phyloP scores from a whole-genome alignment of 2,888 invertebrate species.

The Melieria picta region DNA sequence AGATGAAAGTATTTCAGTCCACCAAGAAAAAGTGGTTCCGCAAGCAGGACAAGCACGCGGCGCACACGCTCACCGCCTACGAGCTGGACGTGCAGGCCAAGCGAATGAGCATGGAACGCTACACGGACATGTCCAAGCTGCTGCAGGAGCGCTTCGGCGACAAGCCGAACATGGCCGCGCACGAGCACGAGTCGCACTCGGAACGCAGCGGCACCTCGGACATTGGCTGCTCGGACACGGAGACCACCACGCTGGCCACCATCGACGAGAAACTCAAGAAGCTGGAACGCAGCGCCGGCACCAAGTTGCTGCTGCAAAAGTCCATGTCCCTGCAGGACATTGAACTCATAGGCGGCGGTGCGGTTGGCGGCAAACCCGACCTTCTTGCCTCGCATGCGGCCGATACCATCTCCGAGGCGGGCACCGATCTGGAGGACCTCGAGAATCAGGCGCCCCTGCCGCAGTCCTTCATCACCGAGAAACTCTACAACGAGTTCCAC shows the following conservation, averaged over 20 bases:
- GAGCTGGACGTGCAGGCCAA: conserved; percentile 74
- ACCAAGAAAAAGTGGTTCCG: conserved; percentile 77
- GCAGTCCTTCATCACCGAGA: conserved; percentile 75
- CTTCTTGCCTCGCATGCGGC: conserved; percentile 49
- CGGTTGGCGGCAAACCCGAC: conserved; percentile 57
- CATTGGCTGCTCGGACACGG: conserved; percentile 55
- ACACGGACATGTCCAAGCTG: conserved; percentile 78
- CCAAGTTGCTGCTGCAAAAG: conserved; percentile 58
- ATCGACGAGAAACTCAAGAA: conserved; percentile 49
- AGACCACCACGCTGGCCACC: conserved; percentile 56
- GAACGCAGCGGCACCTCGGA: conserved; percentile 51
- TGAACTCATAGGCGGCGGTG: conserved; percentile 55
- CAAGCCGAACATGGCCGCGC: conserved; percentile 38
- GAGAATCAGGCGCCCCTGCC: conserved; percentile 55
- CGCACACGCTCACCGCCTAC: conserved; percentile 51
- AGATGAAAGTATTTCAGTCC: conserved; percentile 67
- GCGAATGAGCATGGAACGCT: conserved; percentile 76
- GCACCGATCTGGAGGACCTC: conserved; percentile 59
- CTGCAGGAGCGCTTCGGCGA: conserved; percentile 75
- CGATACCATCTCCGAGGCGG: conserved; percentile 61
- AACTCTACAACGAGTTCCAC: conserved; percentile 76
- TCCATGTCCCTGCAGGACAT: conserved; percentile 65
- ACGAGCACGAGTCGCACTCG: conserved; percentile 49
- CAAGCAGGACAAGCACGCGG: conserved; percentile 56
- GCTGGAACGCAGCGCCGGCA: conserved; percentile 31